Conservation (phyloP, 2,797 vertebrate genomes). For the Phataginus tricuspis region DNA sequence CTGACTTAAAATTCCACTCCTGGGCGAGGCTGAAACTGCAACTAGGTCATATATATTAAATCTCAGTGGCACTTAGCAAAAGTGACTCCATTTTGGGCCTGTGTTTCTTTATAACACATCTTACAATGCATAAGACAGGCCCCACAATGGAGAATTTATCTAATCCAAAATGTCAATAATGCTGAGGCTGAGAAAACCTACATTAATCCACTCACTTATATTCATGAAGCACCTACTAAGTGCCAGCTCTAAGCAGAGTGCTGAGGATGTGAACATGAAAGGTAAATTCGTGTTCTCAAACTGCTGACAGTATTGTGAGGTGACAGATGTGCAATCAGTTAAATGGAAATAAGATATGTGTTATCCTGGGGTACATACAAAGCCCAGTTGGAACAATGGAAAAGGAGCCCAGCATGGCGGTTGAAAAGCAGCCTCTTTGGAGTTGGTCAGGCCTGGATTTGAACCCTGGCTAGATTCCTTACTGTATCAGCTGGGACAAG, state of each 20-base stretch:
- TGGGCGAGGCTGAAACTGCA: not conserved
- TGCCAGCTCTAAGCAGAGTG: not conserved
- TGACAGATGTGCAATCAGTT: not conserved
- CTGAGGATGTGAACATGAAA: not conserved
- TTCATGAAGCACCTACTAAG: conserved; percentile 3
- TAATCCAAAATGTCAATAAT: not conserved
- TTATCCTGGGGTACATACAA: not conserved
- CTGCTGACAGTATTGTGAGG: not conserved
- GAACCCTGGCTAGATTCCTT: not conserved
- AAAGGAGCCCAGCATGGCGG: not conserved
- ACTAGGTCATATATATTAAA: not conserved
- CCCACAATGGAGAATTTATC: not conserved
- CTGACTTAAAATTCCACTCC: not conserved
- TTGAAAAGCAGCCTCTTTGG: not conserved
- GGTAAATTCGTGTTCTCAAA: not conserved
- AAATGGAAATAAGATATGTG: not conserved
- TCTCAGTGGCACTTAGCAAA: not conserved
- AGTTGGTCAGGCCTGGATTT: not conserved
- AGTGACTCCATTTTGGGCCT: not conserved
- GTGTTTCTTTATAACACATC: not conserved
- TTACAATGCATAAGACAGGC: not conserved
- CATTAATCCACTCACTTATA: not conserved
- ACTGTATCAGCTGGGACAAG: not conserved
- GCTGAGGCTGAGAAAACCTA: not conserved
- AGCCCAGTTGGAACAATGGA: not conserved